Base-by-base conservation (phyloP, 2,888 invertebrate species). In the Platycheirus rosarum region DNA sequence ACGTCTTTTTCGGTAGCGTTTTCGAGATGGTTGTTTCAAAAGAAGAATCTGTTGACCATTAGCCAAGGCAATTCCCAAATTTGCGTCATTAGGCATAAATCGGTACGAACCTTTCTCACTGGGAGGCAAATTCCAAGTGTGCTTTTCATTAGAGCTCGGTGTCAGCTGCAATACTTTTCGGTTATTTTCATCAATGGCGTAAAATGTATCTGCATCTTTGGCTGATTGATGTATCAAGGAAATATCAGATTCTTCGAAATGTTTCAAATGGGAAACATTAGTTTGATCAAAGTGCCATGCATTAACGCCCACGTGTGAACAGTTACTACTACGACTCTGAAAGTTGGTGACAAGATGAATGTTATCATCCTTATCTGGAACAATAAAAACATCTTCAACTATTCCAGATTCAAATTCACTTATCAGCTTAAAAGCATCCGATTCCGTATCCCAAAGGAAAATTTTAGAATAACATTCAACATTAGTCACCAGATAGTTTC, bases 391-490 rank as follows among this genome's bases (percentile, higher is more conserved):
- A 86, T 91, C 90, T 26, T 90, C 88, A 2, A 93, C 87, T 11
- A 86, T 86, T 2, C 93, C 93, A 26, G 92, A 91, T 71, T 90
- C 86, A 9, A 91, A 86, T 40, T 87, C 78, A 7, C 85, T 86
- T 1, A 89, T 29, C 7, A 60, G 70, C 11, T 84, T 80, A 51
- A 91, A 91, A 0, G 84, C 73, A 18, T 86, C 85, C 1, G 74
- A 42, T 0, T 84, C 73, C 1, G 87, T 85, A 16, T 88, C 88
- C 90, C 92, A 93, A 9, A 88, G 85, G 65, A 91, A 91, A 16
- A 92, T 84, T 49, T 89, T 87, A 0, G 92, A 88, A 20, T 87
- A 84, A 85, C 93, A 93, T 37, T 86, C 88, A 3, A 87, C 70
- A 77, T 90, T 91, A 0, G 89, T 16, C n/a, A 91, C 46, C 13